A percentile compares a stretch with the other conserved stretches of the same genome.
These are phyloP conservation scores for Aphyosemion australe DNA, from an alignment of 2,113 vertebrate genomes.

Conservation along the genomic window DNA sequence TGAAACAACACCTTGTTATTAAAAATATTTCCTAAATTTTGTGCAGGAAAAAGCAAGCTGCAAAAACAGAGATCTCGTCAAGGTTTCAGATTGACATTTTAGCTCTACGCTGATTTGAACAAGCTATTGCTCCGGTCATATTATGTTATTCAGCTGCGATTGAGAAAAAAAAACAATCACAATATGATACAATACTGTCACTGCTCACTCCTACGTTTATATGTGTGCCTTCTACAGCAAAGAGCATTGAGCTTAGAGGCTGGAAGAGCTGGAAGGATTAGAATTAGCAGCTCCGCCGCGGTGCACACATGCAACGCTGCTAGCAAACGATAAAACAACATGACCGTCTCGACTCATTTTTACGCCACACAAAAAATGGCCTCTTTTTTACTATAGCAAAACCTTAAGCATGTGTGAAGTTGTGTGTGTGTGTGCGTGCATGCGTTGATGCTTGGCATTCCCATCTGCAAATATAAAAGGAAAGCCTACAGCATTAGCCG, in stretches of 20 bases:
- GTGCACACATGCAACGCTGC: conserved; percentile 62
- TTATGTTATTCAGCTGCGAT: conserved; percentile 12
- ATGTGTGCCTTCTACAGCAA: conserved; percentile 19
- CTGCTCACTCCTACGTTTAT: not conserved
- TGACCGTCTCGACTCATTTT: conserved; percentile 26
- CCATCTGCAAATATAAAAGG: conserved; percentile 39
- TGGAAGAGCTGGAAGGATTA: conserved; percentile 57
- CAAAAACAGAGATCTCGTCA: conserved; percentile 13
- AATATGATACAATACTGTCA: conserved; percentile 11
- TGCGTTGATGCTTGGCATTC: conserved; percentile 17
- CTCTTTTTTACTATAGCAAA: conserved; percentile 7
- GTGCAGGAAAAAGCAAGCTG: conserved; percentile 6
- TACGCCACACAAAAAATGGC: not conserved
- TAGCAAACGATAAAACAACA: conserved; percentile 64
- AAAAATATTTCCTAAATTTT: conserved; percentile 3
- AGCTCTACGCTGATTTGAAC: conserved; percentile 22
- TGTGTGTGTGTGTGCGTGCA: conserved; percentile 20
- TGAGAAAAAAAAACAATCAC: conserved; percentile 21
- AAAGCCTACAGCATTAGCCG: conserved; percentile 44
- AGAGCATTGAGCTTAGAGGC: conserved; percentile 32
- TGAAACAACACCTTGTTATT: conserved; percentile 15
- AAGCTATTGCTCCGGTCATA: conserved; percentile 11
- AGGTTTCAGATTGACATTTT: conserved; percentile 16
- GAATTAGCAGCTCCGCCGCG: conserved; percentile 56
- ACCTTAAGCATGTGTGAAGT: conserved; percentile 8